Base-by-base conservation (phyloP, 2,888 invertebrate genomes). In the Sarcophaga subvicina region DNA sequence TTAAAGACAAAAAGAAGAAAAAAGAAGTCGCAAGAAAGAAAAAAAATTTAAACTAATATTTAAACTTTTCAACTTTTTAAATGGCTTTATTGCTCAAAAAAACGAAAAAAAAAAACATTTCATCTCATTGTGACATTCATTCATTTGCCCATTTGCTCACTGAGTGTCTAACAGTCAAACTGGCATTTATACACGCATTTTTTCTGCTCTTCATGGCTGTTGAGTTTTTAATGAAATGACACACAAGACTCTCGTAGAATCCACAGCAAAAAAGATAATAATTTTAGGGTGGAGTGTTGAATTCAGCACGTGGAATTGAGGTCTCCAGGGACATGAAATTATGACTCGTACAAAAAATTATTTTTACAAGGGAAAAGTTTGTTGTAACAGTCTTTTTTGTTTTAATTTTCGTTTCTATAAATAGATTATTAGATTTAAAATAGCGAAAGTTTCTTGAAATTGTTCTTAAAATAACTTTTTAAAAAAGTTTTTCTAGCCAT, bases 261-360 rank as follows among this genome's bases (percentile, higher is more conserved):
- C 4, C 54, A 54, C 54, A 54, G 5, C 14, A 54, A 54, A 54
- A 17, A 54, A 54, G 4, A 17, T 17, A 4, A 14, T 54, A 54
- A 54, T 54, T 37, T 37, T 8, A 37, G 37, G 54, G 17, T 54
- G 12, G 17, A 2, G 54, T 17, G 54, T 54, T 54, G 14, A 54
- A 17, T 54, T 54, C 14, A 54, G 17, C 54, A 54, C 17, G 2
- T 17, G 17, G 17, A 54, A 54, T 14, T 54, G 12, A 12, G 54
- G 12, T 22, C 22, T 54, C 20, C 27, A 62, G 62, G 12, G 10
- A 62, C 10, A 47, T n/a, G 47, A 10, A 37, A 63, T 70, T 71
- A 79, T 78, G 63, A 49, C 63, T 63, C 11, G n/a, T 69, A 62
- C 60, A 49, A 20, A 5, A 64, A 11, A 22, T 12, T 64, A 25